Base-by-base conservation (phyloP, 2,888 invertebrate species). In the Heterodera filipjevi region DNA sequence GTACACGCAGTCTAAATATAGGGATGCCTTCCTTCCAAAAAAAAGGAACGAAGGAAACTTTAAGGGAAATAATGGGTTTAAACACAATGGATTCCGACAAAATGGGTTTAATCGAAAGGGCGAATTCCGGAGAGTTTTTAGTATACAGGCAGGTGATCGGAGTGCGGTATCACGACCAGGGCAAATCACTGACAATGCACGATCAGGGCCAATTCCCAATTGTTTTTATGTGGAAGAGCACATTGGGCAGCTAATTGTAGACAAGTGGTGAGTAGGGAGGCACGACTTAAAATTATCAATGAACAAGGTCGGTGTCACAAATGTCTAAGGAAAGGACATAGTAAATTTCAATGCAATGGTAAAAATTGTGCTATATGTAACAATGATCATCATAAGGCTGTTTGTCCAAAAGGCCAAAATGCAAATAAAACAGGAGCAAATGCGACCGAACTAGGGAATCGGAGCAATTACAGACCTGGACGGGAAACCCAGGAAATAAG, bases 281-380 rank as follows among this genome's bases (percentile, higher is more conserved):
- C 53, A 32, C 14, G 35, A 27, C 12, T 71, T 10, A 71, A 10
- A 27, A 32, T 71, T 12, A 44, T 71, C 6, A 44, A 39, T 5
- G 71, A 71, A 32, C 71, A 71, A 10, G 46, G 46, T n/a, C n/a
- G 71, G 14, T 71, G 71, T 8, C 46, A 44, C 1, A 30, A 30
- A 71, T 71, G 71, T 30, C 46, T 71, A 12, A 71, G 32, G 30
- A 71, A 71, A 71, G 71, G 71, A 0, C 71, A 71, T 12, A 32
- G 44, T 12, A 71, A 71, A 32, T 14, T 32, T n/a, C 39, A 71
- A n/a, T 71, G 71, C 30, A 8, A 8, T 10, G n/a, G 6, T 8
- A 71, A 46, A 71, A 12, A 1, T 6, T 30, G 27, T 14, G 3
- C 10, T 16, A 32, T 71, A 10, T 71, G 71, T 27, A 71, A 71